Evolutionary conservation across 2,797 vertebrate genomes (phyloP).

Genomic region (Phoeniculus purpureus): DNA sequence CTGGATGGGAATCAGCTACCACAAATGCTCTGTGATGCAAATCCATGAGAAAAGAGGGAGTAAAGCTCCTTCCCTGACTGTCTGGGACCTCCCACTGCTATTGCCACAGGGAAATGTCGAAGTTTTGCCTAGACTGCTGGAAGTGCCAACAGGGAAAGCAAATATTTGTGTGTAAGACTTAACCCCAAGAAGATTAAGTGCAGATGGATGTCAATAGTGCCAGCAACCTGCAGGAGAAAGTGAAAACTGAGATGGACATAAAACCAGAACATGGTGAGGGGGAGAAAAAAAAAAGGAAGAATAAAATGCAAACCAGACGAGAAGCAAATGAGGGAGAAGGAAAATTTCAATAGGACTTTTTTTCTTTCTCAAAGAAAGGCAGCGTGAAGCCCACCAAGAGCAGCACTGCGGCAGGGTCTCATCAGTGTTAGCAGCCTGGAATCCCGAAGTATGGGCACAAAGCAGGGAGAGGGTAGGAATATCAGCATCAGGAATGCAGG

Average conservation of each 20-base stretch:
- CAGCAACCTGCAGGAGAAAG: slow-evolving; percentile 65
- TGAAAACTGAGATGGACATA: slow-evolving; percentile 54
- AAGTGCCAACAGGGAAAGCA: slow-evolving; percentile 64
- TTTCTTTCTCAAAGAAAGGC: not conserved
- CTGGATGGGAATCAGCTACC: slow-evolving; percentile 28
- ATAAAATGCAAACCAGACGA: slow-evolving; percentile 35
- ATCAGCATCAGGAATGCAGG: not conserved
- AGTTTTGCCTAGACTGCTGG: slow-evolving; percentile 61
- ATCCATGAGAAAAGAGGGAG: not conserved
- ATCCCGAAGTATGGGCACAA: accelerated
- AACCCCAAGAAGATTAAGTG: slow-evolving; percentile 67
- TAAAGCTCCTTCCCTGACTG: slow-evolving; percentile 35
- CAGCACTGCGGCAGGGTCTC: not conserved
- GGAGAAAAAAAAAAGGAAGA: not conserved
- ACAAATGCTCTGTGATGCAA: not conserved
- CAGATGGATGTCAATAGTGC: slow-evolving; percentile 64
- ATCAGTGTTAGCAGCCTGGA: not conserved
- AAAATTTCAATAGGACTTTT: not conserved
- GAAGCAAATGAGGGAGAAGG: not conserved
- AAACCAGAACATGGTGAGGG: not conserved
- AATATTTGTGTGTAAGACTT: slow-evolving; percentile 67
- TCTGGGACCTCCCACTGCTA: slow-evolving; percentile 66
- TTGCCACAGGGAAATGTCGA: slow-evolving; percentile 51
- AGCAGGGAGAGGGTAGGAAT: not conserved
- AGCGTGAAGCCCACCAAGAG: not conserved